Percentiles rank a stretch among this genome's conserved stretches.
Evolutionary conservation across 2,113 vertebrate genomes (phyloP).

Genomic region (Osmerus mordax): DNA sequence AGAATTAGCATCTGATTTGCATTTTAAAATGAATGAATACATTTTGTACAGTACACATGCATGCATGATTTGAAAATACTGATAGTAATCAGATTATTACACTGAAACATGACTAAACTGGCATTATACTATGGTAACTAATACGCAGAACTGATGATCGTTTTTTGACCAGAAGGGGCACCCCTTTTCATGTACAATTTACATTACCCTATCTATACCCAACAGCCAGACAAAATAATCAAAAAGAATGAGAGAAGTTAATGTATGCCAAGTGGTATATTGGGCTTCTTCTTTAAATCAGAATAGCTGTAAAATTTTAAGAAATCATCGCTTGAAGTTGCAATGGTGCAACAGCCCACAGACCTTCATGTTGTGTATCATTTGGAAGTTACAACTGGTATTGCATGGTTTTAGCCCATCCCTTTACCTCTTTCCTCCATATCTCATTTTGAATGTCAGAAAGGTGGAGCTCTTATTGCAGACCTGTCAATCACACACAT

Average conservation of each 20-base stretch:
- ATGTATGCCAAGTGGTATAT: neutral
- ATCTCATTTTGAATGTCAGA: neutral
- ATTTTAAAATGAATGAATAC: constrained; percentile 58
- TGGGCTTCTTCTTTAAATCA: neutral
- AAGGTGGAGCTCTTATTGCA: constrained; percentile 7
- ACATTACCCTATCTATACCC: neutral
- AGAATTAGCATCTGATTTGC: constrained; percentile 72
- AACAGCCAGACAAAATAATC: neutral
- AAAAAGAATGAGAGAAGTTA: neutral
- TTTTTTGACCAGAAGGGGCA: constrained; percentile 36
- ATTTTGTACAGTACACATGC: constrained; percentile 10
- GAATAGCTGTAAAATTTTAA: no score
- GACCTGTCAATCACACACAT: neutral
- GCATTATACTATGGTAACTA: no score
- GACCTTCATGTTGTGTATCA: neutral
- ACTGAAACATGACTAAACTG: no score
- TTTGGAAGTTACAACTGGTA: neutral
- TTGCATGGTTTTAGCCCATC: neutral
- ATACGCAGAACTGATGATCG: neutral
- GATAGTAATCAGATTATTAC: no score
- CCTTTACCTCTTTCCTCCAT: neutral
- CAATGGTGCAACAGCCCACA: no score
- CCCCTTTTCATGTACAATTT: constrained; percentile 14
- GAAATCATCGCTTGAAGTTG: no score
- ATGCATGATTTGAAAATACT: neutral